A percentile compares a stretch with the other conserved stretches of the same genome.
These are phyloP conservation scores for Ditylenchus dipsaci DNA, from an alignment of 1,140 invertebrate genomes.

Conservation along the genomic window DNA sequence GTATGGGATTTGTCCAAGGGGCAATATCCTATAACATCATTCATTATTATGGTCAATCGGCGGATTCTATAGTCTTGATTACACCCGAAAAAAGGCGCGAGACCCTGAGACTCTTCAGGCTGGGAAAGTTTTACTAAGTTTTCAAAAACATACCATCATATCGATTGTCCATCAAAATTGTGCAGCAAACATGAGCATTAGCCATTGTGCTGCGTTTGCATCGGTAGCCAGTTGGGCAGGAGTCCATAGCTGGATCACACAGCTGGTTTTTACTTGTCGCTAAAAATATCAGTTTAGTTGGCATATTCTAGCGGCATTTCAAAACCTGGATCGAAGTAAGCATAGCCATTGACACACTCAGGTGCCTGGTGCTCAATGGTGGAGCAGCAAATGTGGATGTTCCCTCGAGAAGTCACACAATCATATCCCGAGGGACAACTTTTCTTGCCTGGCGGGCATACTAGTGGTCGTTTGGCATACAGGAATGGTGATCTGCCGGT, in stretches of 20 bases:
- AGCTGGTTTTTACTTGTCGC: slow-evolving; percentile 38
- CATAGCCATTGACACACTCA: slow-evolving; percentile 52
- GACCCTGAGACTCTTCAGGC: too few relatives aligned
- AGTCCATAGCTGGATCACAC: slow-evolving; percentile 35
- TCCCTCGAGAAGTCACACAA: slow-evolving; percentile 43
- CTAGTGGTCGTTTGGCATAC: slow-evolving; percentile 40
- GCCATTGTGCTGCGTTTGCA: slow-evolving; percentile 52
- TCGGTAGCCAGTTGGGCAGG: slow-evolving; percentile 42
- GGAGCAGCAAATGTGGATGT: slow-evolving; percentile 52
- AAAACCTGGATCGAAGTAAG: slow-evolving; percentile 47
- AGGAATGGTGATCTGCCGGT: slow-evolving; percentile 38
- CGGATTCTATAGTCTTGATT: too few relatives aligned
- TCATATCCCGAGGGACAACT: slow-evolving; percentile 49
- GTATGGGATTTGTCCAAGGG: slow-evolving; percentile 54
- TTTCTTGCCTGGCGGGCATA: slow-evolving; percentile 52
- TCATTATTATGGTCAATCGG: background rate
- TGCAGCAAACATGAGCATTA: slow-evolving; percentile 50
- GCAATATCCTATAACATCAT: slow-evolving; percentile 41
- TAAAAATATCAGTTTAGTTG: slow-evolving; percentile 8
- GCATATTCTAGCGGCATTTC: slow-evolving; percentile 2
- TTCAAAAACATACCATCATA: slow-evolving; percentile 25
- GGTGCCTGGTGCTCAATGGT: slow-evolving; percentile 37
- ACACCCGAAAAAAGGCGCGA: too few relatives aligned
- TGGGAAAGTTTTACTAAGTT: background rate
- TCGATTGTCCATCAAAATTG: slow-evolving; percentile 33